Base-by-base conservation (phyloP, 2,888 invertebrate genomes). In the Falcaria lacertinaria region DNA sequence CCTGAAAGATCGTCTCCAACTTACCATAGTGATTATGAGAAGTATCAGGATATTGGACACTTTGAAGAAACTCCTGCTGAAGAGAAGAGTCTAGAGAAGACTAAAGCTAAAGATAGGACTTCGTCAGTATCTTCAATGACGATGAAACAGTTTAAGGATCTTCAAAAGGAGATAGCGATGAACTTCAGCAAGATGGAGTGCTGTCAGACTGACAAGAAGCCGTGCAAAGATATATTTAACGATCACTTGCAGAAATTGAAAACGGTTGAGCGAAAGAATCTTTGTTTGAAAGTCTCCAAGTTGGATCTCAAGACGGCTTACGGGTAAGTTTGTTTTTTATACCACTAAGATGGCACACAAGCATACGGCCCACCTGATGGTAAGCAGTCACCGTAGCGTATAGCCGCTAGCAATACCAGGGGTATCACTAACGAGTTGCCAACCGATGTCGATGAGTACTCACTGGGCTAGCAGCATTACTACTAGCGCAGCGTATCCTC, bases 91-190 rank as follows among this genome's bases (percentile, higher is more conserved):
- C 57, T 45, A 32, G 63, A 68, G 2, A 60, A 62, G 25, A n/a
- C n/a, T n/a, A 66, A 65, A 41, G 22, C 41, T 2, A 44, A 59
- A 13, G 64, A 69, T 15, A 54, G 74, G 1, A 60, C 60, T 0
- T 34, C 48, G 1, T 71, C 76, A 0, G 43, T 59, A 0, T 63
- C 67, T 0, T 67, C 74, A 0, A 69, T 78, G 73, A 75, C 76
- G 0, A 69, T 78, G 75, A 78, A 85, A 42, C 76, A 80, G 25
- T 86, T 76, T 38, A 87, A 87, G 11, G 86, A 87, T 44, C 37
- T 80, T 44, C 86, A 85, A 51, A 87, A 80, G 47, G 81, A 83
- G 42, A 66, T 87, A 1, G 59, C 69, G 0, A 54, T 57, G 6
- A 57, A 56, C 1, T 84, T 79, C 43, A 71, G 80, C 0, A 83